Evolutionary conservation across 2,797 vertebrate genomes (phyloP), one percentile per base, ranked within the genome.

Genomic region (Amblyopsis hoosieri): DNA sequence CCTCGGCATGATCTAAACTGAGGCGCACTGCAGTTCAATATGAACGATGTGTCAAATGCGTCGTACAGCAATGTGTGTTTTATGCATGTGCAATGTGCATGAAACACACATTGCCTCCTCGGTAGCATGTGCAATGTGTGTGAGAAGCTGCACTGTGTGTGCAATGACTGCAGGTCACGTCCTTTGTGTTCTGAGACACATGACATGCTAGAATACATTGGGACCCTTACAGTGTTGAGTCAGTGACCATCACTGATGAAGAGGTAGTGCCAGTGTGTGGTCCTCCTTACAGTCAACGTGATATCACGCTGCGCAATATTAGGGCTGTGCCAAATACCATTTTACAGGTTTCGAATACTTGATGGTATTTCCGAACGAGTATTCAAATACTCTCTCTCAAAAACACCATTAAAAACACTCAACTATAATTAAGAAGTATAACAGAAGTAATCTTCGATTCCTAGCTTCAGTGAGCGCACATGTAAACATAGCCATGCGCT

Each of bases 301-400:
- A 66, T 29, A 61, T 60, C 57, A 60, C 62, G 62, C 76, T 67
- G 67, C 76, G 74, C 66, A 62, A 75, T 53, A 70, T 63, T 23
- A 23, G 65, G 57, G 47, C 68, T 62, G n/a, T 67, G 59, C 64
- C 76, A 80, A 74, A 80, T 71, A 78, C 63, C 76, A 67, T 23
- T 23, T 23, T 23, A 23, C 23, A 23, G 23, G 23, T 23, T 23
- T 23, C 23, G 23, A 23, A 23, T 23, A 23, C 23, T 23, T 23
- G 19, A 23, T 23, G 2, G 19, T 23, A 23, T 23, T 23, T 23
- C 19, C 19, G 19, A 23, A 23, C 19, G 19, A 23, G 19, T 23
- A 23, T 23, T 23, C 19, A 23, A 23, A 23, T 23, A 23, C 19
- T 23, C 2, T 23, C 19, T 23, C 19, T 23, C 19, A 23, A 23